Percentiles rank a stretch among this genome's conserved stretches.
Conservation (phyloP, 2,797 vertebrate species). For the Myotis planiceps region DNA sequence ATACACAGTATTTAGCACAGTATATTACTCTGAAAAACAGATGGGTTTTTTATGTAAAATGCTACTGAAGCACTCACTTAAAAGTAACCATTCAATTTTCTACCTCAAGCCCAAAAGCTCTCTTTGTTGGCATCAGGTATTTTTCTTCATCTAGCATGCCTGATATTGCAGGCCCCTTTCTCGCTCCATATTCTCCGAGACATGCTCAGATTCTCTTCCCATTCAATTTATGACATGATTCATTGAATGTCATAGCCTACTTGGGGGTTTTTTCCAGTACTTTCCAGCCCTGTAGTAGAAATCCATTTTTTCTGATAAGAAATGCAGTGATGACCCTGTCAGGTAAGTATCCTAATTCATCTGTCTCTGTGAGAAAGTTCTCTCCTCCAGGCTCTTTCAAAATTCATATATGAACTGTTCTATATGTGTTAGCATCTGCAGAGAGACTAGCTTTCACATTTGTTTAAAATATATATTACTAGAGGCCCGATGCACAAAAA, state of each 20-base stretch:
- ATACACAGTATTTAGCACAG: slow-evolving; percentile 19
- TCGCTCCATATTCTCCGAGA: slow-evolving; percentile 87
- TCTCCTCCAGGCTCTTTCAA: slow-evolving; percentile 58
- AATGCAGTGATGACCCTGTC: slow-evolving; percentile 87
- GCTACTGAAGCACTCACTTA: slow-evolving; percentile 31
- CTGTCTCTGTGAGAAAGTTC: slow-evolving; percentile 61
- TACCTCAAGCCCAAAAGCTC: slow-evolving; percentile 16
- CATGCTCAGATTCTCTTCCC: slow-evolving; percentile 66
- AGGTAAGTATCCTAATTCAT: slow-evolving; percentile 80
- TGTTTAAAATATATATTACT: background rate
- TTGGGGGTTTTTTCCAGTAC: slow-evolving; percentile 87
- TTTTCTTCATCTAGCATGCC: slow-evolving; percentile 67
- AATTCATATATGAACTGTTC: slow-evolving; percentile 67
- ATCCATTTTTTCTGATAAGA: slow-evolving; percentile 87
- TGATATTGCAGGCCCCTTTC: slow-evolving; percentile 81
- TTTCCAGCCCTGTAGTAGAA: slow-evolving; percentile 85
- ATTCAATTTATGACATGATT: slow-evolving; percentile 87
- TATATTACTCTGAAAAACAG: slow-evolving; percentile 56
- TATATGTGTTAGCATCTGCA: slow-evolving; percentile 44
- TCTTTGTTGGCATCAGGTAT: slow-evolving; percentile 44
- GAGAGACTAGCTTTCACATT: background rate
- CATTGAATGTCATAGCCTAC: slow-evolving; percentile 88
- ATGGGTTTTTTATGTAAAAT: slow-evolving; percentile 56
- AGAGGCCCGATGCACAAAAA: too few species aligned
- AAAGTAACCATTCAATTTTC: slow-evolving; percentile 60